These are phyloP conservation scores for Phaethornis superciliosus DNA, from an alignment of 2,113 vertebrate species.

Conservation along the genomic window DNA sequence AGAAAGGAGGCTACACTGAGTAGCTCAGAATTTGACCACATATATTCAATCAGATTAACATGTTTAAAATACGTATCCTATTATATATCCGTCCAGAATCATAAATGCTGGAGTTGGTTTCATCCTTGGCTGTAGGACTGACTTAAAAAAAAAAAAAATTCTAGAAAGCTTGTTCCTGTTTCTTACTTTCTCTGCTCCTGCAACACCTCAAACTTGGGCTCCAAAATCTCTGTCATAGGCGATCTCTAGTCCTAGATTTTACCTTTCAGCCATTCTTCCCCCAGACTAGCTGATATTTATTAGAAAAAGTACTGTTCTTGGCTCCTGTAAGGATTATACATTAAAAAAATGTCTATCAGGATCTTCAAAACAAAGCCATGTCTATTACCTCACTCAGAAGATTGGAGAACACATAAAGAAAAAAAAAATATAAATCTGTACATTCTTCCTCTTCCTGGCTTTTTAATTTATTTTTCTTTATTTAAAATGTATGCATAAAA, in stretches of 20 bases:
- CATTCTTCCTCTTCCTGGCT: rapidly evolving
- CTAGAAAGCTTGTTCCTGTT: background rate
- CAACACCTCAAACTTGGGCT: background rate
- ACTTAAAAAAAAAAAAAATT: background rate
- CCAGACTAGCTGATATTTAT: background rate
- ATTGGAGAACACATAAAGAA: background rate
- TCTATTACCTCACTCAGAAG: background rate
- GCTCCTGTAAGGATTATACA: background rate
- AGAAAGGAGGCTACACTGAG: background rate
- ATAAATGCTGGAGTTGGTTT: background rate
- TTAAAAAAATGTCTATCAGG: background rate
- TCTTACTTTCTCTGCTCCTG: background rate
- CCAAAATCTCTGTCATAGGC: background rate
- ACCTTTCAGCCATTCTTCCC: background rate
- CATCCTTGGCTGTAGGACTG: background rate
- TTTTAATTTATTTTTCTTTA: no score
- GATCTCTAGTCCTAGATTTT: background rate
- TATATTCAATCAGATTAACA: background rate
- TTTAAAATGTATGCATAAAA: background rate
- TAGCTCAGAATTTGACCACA: background rate
- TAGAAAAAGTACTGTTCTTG: background rate
- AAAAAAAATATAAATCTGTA: background rate
- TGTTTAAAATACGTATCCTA: background rate
- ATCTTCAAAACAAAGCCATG: background rate
- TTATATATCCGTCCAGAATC: background rate